Evolutionary conservation across 2,113 vertebrate species (phyloP).

Genomic region (Cebidichthys violaceus): DNA sequence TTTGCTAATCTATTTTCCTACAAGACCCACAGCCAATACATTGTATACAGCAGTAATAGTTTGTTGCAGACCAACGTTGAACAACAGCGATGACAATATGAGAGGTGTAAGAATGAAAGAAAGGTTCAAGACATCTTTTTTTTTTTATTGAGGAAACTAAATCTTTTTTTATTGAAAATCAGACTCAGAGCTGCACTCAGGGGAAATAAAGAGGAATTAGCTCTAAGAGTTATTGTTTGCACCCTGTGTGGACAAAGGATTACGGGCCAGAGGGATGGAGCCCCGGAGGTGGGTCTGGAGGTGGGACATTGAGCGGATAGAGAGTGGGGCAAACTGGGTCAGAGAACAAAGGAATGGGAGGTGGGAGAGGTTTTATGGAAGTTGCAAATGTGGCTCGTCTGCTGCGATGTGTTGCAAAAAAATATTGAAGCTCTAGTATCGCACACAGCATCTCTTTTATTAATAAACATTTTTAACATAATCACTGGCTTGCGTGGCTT

Average conservation of each 20-base stretch:
- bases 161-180: conserved; percentile 65
- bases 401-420: conserved; percentile 14
- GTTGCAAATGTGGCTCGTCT: conserved; percentile 53
- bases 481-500: conserved; percentile 16
- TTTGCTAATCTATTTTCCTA: neutral
- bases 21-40: neutral
- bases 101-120: conserved; percentile 42
- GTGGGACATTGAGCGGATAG: conserved; percentile 39
- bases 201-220: conserved; percentile 79
- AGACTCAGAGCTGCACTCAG: conserved; percentile 31
- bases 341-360: conserved; percentile 63
- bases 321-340: conserved; percentile 67
- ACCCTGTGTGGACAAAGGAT: conserved; percentile 48
- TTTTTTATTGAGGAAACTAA: conserved; percentile 61
- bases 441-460: conserved; percentile 20
- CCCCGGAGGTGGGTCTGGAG: conserved; percentile 53
- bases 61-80: conserved; percentile 25
- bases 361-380: conserved; percentile 43
- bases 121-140: conserved; percentile 44
- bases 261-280: conserved; percentile 40
- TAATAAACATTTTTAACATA: conserved; percentile 26
- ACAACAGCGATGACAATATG: conserved; percentile 13
- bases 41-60: conserved; percentile 35
- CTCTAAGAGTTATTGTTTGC: conserved; percentile 65
- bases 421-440: conserved; percentile 36